Base-by-base conservation (phyloP, 2,113 vertebrate species). In the Poeciliopsis occidentalis region DNA sequence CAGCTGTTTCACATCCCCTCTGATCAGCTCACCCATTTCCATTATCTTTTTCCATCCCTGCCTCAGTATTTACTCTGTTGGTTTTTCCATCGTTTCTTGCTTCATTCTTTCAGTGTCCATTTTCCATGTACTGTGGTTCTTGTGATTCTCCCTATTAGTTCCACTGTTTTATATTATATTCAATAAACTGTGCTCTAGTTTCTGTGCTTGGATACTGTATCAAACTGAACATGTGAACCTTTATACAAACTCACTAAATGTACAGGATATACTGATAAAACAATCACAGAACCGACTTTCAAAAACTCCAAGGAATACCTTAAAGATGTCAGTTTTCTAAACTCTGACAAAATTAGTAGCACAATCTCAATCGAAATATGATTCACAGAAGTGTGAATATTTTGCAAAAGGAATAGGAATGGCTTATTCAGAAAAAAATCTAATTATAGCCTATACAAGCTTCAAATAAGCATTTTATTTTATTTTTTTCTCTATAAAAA, bases 381-480 rank as follows among this genome's bases (percentile, higher is more conserved):
- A 54, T n/a, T n/a, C 51, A 54, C 22, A 54, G 24, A 3, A 54
- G 19, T n/a, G 22, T n/a, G 22, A 7, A 54, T 24, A 54, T 54
- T 54, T 54, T 54, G 22, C 8, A 8, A 54, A 22, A 54, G 4
- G 17, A 47, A 47, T 17, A 26, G 32, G 60, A 69, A 68, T 30
- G 32, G 34, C 34, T 54, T 64, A 67, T 78, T 75, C 17, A 84
- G 79, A 75, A 69, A 72, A 3, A 54, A 75, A 67, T 41, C 69
- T 65, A 78, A 60, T 67, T 31, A 41, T 68, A 61, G 39, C 39
- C 39, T 1, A 72, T 8, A 70, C 39, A 75, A 17, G 31, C 47
- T 69, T n/a, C 30, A 73, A 54, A 82, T 37, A 57, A 64, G 75
- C 63, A 75, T 71, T 71, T 51, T 31, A 75, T 73, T 71, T 51